Percentiles rank a stretch among this genome's conserved stretches.
Conservation (phyloP, 2,113 vertebrate genomes). For the Sebastes schlegelii region DNA sequence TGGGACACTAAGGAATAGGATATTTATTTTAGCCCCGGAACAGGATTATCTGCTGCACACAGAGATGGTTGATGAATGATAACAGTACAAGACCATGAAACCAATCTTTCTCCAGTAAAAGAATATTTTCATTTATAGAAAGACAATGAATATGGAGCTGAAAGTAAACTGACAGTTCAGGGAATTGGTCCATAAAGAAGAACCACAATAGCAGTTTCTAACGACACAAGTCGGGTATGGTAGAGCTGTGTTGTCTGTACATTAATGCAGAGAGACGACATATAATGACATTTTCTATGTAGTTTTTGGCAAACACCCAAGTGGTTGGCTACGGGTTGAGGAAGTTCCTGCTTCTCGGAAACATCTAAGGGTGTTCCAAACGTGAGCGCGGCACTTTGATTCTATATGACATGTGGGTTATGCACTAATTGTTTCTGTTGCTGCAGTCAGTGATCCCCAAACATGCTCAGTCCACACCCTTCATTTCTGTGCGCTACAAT, state of each 20-base stretch:
- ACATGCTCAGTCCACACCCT: conserved; percentile 32
- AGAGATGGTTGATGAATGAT: conserved; percentile 44
- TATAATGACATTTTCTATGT: background rate
- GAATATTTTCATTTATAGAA: background rate
- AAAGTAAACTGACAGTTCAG: background rate
- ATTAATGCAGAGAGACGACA: background rate
- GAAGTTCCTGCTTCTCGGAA: background rate
- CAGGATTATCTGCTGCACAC: conserved; percentile 63
- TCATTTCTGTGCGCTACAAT: background rate
- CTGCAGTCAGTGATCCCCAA: conserved; percentile 11
- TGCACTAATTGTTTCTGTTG: conserved; percentile 27
- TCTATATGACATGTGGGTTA: background rate
- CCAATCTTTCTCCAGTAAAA: background rate
- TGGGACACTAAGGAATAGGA: conserved; percentile 62
- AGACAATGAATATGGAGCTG: background rate
- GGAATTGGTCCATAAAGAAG: too few species aligned
- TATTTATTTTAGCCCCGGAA: conserved; percentile 67
- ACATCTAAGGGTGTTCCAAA: background rate
- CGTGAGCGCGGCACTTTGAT: background rate
- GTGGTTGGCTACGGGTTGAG: background rate
- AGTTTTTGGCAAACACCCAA: background rate
- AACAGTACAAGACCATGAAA: background rate
- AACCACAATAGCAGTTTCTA: background rate
- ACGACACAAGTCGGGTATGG: too few species aligned
- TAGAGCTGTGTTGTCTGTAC: background rate